These are phyloP conservation scores for Lepidochitona cinerea DNA, from an alignment of 2,888 invertebrate species.

Conservation along the genomic window DNA sequence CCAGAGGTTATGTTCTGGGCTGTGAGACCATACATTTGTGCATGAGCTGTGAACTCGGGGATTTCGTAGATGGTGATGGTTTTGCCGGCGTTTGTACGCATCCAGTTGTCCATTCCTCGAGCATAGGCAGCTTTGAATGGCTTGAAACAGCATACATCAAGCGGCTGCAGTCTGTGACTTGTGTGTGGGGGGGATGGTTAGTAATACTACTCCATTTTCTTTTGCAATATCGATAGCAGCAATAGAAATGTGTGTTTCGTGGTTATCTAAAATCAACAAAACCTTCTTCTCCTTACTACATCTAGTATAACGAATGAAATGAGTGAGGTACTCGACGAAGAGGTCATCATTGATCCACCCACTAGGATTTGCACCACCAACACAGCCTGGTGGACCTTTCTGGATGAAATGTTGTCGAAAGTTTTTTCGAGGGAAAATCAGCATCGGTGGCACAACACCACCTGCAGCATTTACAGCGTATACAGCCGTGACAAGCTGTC, in stretches of 20 bases:
- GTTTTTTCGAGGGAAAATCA: constrained; percentile 18
- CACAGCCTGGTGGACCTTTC: constrained; percentile 11
- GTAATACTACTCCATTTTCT: constrained; percentile 26
- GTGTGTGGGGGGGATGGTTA: constrained; percentile 32
- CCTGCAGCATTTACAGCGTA: constrained; percentile 23
- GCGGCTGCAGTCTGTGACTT: constrained; percentile 31
- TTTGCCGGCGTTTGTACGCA: constrained; percentile 53
- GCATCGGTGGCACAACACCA: constrained; percentile 24
- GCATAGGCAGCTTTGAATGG: constrained; percentile 57
- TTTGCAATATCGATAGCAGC: constrained; percentile 20
- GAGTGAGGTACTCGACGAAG: constrained; percentile 13
- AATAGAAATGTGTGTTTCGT: too few species aligned
- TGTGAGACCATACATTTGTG: constrained; percentile 17
- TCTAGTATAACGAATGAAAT: constrained; percentile 13
- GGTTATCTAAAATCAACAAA: constrained; percentile 23
- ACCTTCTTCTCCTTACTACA: constrained; percentile 7
- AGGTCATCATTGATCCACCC: constrained; percentile 19
- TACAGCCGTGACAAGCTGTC: constrained; percentile 17
- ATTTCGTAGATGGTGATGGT: constrained; percentile 43
- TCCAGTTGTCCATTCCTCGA: constrained; percentile 44
- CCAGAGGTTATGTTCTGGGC: constrained; percentile 20
- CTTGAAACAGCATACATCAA: neutral
- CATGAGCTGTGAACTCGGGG: constrained; percentile 20
- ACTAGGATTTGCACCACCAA: constrained; percentile 8
- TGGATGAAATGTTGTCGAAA: constrained; percentile 20